These are phyloP conservation scores for Drosophila nr. medialis DNA, from an alignment of 2,888 invertebrate genomes.

Conservation along the genomic window DNA sequence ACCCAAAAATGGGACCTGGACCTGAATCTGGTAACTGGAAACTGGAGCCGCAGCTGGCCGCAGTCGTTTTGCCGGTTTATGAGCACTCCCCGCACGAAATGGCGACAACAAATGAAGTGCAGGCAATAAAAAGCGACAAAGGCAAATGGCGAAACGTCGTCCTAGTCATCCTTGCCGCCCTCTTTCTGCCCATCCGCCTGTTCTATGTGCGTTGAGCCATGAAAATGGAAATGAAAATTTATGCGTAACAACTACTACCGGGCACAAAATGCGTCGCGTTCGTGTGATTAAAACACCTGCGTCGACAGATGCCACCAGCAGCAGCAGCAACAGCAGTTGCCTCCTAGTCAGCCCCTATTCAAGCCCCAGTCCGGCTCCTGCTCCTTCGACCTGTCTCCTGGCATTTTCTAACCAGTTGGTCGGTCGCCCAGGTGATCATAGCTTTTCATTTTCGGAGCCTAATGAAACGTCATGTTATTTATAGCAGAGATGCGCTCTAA, in stretches of 20 bases:
- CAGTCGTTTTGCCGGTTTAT: constrained; percentile 57
- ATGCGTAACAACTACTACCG: constrained; percentile 57
- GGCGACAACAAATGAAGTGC: constrained; percentile 77
- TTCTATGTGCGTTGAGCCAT: constrained; percentile 71
- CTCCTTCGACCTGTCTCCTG: neutral
- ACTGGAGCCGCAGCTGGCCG: constrained; percentile 6
- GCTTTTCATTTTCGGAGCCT: constrained; percentile 72
- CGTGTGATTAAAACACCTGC: constrained; percentile 70
- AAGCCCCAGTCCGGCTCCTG: constrained; percentile 1
- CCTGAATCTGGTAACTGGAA: constrained; percentile 9
- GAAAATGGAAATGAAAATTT: constrained; percentile 81
- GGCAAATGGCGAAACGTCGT: constrained; percentile 69
- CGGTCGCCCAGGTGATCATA: constrained; percentile 64
- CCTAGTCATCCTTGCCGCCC: constrained; percentile 19
- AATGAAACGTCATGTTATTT: constrained; percentile 79
- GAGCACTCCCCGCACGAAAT: constrained; percentile 55
- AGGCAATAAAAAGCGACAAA: constrained; percentile 81
- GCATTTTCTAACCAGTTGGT: constrained; percentile 11
- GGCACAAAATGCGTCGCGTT: constrained; percentile 58
- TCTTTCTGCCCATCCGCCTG: constrained; percentile 11
- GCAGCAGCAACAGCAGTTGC: constrained; percentile 21
- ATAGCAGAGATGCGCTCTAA: constrained; percentile 71
- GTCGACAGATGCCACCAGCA: constrained; percentile 59
- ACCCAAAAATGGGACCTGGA: constrained; percentile 38
- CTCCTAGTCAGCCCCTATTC: constrained; percentile 10